These are phyloP conservation scores for Poecilus cupreus DNA, from an alignment of 2,888 invertebrate species.

Conservation along the genomic window DNA sequence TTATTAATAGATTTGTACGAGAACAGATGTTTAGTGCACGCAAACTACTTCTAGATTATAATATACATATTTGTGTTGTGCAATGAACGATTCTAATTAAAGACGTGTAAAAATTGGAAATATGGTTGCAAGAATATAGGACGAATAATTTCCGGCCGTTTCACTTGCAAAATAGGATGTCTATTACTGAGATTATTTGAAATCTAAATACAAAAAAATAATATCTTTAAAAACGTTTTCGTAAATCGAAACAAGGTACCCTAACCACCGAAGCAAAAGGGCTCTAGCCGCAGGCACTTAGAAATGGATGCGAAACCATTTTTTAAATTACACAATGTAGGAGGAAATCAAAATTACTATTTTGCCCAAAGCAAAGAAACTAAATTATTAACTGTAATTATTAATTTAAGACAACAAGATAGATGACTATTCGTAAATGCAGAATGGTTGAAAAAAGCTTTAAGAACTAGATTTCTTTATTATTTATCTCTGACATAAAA, in stretches of 20 bases:
- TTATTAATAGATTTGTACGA: neutral
- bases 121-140: constrained; percentile 10
- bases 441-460: no score
- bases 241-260: no score
- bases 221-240: no score
- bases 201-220: no score
- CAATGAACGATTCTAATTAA: neutral
- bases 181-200: neutral
- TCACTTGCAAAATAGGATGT: constrained; percentile 33
- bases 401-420: neutral
- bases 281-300: neutral
- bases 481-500: no score
- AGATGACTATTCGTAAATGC: neutral
- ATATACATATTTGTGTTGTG: neutral
- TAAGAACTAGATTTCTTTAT: no score
- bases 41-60: neutral
- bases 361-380: neutral
- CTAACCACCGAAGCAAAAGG: neutral
- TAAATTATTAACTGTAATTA: no score
- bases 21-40: neutral
- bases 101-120: neutral
- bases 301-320: neutral
- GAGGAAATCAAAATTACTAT: neutral
- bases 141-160: constrained; percentile 16
- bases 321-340: neutral